These are phyloP conservation scores for Saccostrea echinata DNA, from an alignment of 1,140 invertebrate genomes.

Conservation along the genomic window DNA sequence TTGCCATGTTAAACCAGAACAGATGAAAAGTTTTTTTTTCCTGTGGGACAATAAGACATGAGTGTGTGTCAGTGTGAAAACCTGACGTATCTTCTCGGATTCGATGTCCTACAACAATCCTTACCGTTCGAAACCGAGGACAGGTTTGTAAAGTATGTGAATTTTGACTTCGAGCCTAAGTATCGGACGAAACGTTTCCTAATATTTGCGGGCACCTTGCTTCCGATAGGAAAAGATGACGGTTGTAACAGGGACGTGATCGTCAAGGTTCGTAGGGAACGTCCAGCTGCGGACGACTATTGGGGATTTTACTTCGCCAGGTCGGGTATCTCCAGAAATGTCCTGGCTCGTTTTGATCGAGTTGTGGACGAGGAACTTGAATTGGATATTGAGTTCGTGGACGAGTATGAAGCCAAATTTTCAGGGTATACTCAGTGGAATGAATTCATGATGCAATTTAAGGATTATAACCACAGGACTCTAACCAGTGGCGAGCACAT, in stretches of 20 bases:
- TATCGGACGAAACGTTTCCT: constrained; percentile 33
- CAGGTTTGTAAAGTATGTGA: constrained; percentile 27
- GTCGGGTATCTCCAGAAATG: not conserved
- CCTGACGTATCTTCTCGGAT: not conserved
- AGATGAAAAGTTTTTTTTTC: not conserved
- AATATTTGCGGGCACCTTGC: constrained; percentile 5
- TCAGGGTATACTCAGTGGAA: constrained; percentile 29
- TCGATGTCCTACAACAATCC: constrained; percentile 23
- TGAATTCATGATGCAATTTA: constrained; percentile 38
- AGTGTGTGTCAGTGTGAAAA: constrained; percentile 44
- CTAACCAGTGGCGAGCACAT: constrained; percentile 27
- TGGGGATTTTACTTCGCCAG: constrained; percentile 37
- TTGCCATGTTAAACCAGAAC: not conserved
- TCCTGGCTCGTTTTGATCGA: constrained; percentile 3
- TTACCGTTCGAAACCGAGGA: not conserved
- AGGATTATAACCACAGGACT: constrained; percentile 33
- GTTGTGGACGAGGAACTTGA: constrained; percentile 31
- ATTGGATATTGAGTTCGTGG: constrained; percentile 38
- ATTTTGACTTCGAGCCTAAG: constrained; percentile 40
- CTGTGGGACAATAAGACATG: constrained; percentile 14
- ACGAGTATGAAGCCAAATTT: constrained; percentile 30
- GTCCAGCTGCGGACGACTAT: constrained; percentile 29
- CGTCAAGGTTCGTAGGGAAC: constrained; percentile 26
- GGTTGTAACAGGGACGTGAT: constrained; percentile 22
- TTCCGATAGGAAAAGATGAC: constrained; percentile 34